Conservation (phyloP, 2,888 invertebrate genomes). For the Anodontia alba region DNA sequence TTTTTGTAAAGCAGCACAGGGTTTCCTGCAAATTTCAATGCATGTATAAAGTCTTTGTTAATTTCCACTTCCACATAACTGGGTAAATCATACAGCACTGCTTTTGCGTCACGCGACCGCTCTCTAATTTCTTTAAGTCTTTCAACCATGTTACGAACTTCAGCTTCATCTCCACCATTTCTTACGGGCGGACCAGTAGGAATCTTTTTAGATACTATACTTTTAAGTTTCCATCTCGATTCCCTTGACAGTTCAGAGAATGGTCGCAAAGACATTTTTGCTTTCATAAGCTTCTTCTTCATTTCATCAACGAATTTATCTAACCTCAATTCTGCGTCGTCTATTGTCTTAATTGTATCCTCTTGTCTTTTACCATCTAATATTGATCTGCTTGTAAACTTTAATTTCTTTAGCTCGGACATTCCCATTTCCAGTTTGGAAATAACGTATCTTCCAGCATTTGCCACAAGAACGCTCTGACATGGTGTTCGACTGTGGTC, state of each 20-base stretch:
- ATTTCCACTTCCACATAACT: constrained; percentile 52
- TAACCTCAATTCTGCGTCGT: constrained; percentile 53
- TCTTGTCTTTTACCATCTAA: constrained; percentile 53
- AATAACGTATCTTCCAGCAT: constrained; percentile 43
- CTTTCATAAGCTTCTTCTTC: constrained; percentile 53
- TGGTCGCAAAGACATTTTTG: constrained; percentile 45
- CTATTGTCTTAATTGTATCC: constrained; percentile 41
- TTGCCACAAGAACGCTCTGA: constrained; percentile 47
- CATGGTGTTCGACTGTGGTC: constrained; percentile 45
- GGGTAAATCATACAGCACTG: constrained; percentile 43
- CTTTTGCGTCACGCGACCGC: constrained; percentile 33
- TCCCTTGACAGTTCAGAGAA: constrained; percentile 47
- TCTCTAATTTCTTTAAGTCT: constrained; percentile 40
- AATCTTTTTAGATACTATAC: constrained; percentile 31
- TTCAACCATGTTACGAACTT: constrained; percentile 36
- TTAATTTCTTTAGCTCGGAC: constrained; percentile 40
- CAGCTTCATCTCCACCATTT: constrained; percentile 18
- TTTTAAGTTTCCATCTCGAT: constrained; percentile 33
- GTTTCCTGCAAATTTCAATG: constrained; percentile 46
- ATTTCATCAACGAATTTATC: constrained; percentile 54
- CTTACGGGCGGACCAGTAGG: constrained; percentile 27
- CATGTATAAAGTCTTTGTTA: constrained; percentile 50
- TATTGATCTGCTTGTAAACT: constrained; percentile 38
- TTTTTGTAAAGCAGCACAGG: constrained; percentile 41
- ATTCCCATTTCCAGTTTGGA: constrained; percentile 46